Evolutionary conservation across 2,113 vertebrate species (phyloP).

Genomic region (Rhinogobius similis): DNA sequence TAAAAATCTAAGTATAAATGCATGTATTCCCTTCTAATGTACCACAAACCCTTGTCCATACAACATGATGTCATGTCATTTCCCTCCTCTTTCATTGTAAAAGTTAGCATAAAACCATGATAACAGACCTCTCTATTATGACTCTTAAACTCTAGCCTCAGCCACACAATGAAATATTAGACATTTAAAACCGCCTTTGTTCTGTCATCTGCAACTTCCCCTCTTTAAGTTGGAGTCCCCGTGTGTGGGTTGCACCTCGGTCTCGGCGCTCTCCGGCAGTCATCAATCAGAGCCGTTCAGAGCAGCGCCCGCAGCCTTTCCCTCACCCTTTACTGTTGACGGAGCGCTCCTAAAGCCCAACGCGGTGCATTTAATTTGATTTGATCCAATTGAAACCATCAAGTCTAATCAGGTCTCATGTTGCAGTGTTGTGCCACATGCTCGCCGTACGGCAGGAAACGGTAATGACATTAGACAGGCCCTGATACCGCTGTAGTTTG

Average conservation of each 20-base stretch:
- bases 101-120: not conserved
- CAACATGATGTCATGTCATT: not conserved
- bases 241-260: constrained; percentile 12
- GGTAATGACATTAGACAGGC: constrained; percentile 52
- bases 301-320: constrained; percentile 46
- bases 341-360: constrained; percentile 47
- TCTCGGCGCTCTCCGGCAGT: not conserved
- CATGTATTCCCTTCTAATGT: not conserved
- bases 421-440: constrained; percentile 30
- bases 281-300: constrained; percentile 50
- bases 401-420: constrained; percentile 53
- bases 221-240: not conserved
- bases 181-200: constrained; percentile 1
- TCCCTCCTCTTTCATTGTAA: not conserved
- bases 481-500: constrained; percentile 41
- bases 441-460: constrained; percentile 24
- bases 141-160: not conserved
- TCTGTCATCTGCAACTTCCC: constrained; percentile 1
- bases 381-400: constrained; percentile 63
- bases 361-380: constrained; percentile 51
- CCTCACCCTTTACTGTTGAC: constrained; percentile 52
- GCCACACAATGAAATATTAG: not conserved
- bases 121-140: not conserved
- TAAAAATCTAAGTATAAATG: not conserved
- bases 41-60: not conserved